Conservation (phyloP, 2,797 vertebrate genomes). For the Nyctalus aviator region DNA sequence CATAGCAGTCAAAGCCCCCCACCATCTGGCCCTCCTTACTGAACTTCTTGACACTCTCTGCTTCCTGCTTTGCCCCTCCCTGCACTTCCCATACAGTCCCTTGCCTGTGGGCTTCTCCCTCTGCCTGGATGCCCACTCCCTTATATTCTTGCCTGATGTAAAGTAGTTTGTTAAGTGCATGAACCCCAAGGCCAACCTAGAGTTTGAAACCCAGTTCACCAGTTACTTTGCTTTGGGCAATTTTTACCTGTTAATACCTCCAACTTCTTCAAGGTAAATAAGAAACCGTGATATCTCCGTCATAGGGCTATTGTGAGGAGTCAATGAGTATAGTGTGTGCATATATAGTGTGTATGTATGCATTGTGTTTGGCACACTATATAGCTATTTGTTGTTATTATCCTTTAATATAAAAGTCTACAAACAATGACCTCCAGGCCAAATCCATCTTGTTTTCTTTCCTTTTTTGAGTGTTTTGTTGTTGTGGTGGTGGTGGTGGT, state of each 20-base stretch:
- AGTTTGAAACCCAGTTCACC: background rate
- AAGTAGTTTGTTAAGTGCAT: background rate
- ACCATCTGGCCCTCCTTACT: background rate
- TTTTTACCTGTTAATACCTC: background rate
- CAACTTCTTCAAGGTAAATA: background rate
- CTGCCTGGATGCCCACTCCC: fast-evolving
- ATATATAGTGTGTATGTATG: background rate
- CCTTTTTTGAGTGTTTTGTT: background rate
- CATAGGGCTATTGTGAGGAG: background rate
- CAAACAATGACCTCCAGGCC: background rate
- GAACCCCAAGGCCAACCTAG: background rate
- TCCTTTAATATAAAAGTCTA: background rate
- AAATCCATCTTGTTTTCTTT: background rate
- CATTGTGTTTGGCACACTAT: background rate
- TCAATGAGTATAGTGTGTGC: background rate
- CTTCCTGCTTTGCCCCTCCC: background rate
- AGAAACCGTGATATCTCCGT: background rate
- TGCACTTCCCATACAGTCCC: background rate
- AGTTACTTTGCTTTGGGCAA: background rate
- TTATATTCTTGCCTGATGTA: background rate
- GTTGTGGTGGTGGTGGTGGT: no score
- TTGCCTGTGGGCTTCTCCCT: background rate
- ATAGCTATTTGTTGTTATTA: background rate
- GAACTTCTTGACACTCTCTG: background rate
- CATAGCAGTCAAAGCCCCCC: background rate